Conservation (phyloP, 2,888 invertebrate species). For the Cataglyphis rosenhaueri region DNA sequence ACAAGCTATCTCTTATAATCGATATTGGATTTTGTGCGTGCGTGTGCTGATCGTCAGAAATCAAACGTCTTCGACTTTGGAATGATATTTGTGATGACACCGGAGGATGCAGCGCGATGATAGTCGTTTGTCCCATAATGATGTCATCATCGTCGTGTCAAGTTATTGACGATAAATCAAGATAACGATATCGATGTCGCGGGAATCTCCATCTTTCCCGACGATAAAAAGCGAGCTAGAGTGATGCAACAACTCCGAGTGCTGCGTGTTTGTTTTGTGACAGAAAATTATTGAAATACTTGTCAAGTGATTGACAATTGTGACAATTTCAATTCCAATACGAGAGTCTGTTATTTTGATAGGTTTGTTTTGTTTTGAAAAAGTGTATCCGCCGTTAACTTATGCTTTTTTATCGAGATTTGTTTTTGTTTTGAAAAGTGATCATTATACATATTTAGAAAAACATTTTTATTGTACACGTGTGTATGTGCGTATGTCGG, state of each 20-base stretch:
- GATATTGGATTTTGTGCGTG: conserved; percentile 67
- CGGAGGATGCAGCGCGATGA: background rate
- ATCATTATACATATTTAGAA: conserved; percentile 3
- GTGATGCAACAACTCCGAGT: conserved; percentile 1
- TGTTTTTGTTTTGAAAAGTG: background rate
- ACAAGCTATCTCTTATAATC: conserved; percentile 60
- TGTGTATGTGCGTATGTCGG: background rate
- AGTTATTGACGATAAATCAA: conserved; percentile 29
- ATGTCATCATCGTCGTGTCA: background rate
- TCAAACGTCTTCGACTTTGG: conserved; percentile 23
- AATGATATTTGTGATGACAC: conserved; percentile 10
- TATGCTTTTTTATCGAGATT: conserved; percentile 4
- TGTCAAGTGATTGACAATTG: background rate
- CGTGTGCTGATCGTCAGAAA: conserved; percentile 54
- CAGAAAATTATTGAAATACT: background rate
- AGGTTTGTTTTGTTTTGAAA: background rate
- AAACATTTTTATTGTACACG: background rate
- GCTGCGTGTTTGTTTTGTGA: conserved; percentile 13
- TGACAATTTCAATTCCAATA: background rate
- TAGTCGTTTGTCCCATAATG: background rate
- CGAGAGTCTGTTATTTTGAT: background rate
- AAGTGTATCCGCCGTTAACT: background rate
- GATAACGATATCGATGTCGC: conserved; percentile 13
- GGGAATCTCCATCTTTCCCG: background rate
- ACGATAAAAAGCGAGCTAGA: conserved; percentile 17